Percentiles rank a stretch among this genome's conserved stretches.
These are phyloP conservation scores for Strigamia maritima DNA, from an alignment of 2,888 invertebrate genomes.

Conservation along the genomic window DNA sequence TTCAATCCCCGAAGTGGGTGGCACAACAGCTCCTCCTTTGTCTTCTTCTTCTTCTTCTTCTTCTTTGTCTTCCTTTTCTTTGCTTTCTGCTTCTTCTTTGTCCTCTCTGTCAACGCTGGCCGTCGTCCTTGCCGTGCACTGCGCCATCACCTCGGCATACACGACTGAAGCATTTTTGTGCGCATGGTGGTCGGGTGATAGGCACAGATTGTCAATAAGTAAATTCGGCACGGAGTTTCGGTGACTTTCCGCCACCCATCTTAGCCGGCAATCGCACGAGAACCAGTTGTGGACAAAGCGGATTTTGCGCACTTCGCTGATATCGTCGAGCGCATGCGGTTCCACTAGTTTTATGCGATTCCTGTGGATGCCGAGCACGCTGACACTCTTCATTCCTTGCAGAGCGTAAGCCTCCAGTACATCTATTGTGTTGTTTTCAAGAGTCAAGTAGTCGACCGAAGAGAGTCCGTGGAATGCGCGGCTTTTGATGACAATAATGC, in stretches of 20 bases:
- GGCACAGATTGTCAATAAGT: conserved; percentile 74
- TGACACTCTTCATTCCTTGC: conserved; percentile 60
- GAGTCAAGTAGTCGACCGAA: conserved; percentile 68
- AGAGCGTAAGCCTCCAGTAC: conserved; percentile 71
- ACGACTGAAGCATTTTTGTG: conserved; percentile 69
- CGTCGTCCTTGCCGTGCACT: conserved; percentile 58
- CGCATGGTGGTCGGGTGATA: conserved; percentile 78
- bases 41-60: too few species aligned
- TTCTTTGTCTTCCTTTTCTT: neutral
- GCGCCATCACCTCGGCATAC: conserved; percentile 64
- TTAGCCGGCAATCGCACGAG: conserved; percentile 81
- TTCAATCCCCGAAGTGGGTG: too few species aligned
- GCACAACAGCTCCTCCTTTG: too few species aligned
- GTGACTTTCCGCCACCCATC: conserved; percentile 71
- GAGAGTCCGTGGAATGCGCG: conserved; percentile 74
- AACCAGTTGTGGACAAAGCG: conserved; percentile 75
- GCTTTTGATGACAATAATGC: conserved; percentile 68
- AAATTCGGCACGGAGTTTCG: conserved; percentile 63
- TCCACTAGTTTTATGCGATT: conserved; percentile 81
- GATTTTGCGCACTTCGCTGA: conserved; percentile 62
- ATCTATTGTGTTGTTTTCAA: conserved; percentile 81
- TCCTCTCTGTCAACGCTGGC: neutral
- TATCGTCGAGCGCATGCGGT: conserved; percentile 67
- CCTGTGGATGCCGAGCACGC: conserved; percentile 69
- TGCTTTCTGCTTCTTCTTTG: neutral